phyloP scores from a whole-genome alignment of 2,113 vertebrate genomes.

The Nipponia nippon region DNA sequence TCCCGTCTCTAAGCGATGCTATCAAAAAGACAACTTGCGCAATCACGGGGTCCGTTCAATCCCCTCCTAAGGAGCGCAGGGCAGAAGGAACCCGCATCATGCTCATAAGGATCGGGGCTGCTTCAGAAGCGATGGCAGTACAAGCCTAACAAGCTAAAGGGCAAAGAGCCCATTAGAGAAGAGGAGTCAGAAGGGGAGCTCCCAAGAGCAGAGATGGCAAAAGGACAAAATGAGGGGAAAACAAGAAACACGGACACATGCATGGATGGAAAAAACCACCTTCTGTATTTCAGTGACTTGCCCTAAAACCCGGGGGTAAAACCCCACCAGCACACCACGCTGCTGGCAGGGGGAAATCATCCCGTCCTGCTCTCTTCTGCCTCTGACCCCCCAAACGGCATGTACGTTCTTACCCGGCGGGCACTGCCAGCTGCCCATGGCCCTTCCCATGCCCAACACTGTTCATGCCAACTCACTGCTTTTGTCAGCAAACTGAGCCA shows the following conservation, averaged over 20 bases:
- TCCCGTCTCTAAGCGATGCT: neutral
- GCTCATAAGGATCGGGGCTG: rapidly evolving
- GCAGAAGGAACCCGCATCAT: neutral
- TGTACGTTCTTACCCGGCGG: rapidly evolving
- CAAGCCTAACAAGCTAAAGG: neutral
- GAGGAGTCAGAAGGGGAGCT: neutral
- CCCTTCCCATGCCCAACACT: neutral
- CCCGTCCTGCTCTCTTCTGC: neutral
- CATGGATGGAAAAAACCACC: neutral
- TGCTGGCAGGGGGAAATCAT: neutral
- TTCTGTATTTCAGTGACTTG: neutral
- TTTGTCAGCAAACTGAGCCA: neutral
- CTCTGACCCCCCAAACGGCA: neutral
- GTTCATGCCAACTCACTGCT: neutral
- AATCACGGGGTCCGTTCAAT: neutral
- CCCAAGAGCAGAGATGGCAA: neutral
- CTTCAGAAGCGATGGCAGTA: neutral
- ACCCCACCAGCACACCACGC: rapidly evolving
- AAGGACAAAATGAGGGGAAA: neutral
- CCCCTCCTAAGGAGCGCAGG: rapidly evolving
- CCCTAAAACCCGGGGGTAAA: neutral
- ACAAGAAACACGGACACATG: rapidly evolving
- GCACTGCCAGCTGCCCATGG: neutral
- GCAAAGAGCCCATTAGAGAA: neutral
- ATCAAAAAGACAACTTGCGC: neutral